Percentiles rank a stretch among this genome's conserved stretches.
phyloP scores from a whole-genome alignment of 1,140 invertebrate species.

The Tetragonula clypearis region DNA sequence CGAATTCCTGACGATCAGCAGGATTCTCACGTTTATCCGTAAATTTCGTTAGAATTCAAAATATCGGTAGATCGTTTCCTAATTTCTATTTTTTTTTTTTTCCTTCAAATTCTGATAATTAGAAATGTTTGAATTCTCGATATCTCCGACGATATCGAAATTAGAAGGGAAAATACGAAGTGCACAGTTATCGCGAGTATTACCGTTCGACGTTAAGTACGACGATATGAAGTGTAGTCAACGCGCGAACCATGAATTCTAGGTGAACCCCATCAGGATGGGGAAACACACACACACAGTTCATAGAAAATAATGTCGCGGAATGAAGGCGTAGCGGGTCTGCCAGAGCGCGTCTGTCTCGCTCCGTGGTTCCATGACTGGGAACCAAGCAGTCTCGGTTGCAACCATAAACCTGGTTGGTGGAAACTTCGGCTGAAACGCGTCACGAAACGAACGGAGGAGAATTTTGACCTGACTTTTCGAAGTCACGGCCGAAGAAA shows the following conservation, averaged over 20 bases:
- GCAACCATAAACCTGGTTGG: constrained; percentile 40
- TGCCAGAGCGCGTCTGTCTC: constrained; percentile 48
- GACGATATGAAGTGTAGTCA: not conserved
- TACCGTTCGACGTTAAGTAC: not conserved
- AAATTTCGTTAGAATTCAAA: too few species aligned
- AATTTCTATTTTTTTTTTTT: too few species aligned
- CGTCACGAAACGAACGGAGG: too few species aligned
- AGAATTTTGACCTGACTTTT: not conserved
- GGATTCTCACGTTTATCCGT: too few species aligned
- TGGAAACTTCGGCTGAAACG: constrained; percentile 45
- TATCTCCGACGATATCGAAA: not conserved
- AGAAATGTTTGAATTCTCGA: not conserved
- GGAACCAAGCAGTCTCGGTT: constrained; percentile 57
- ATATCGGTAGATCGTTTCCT: too few species aligned
- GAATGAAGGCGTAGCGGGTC: constrained; percentile 47
- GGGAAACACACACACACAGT: not conserved
- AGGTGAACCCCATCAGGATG: not conserved
- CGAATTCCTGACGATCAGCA: too few species aligned
- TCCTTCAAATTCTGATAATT: not conserved
- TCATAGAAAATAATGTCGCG: constrained; percentile 53
- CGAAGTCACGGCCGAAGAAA: not conserved
- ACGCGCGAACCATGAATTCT: not conserved
- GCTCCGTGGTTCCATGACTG: constrained; percentile 58
- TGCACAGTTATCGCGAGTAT: not conserved
- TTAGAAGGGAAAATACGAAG: not conserved